These are phyloP conservation scores for Lepidurus packardi DNA, from an alignment of 1,140 invertebrate genomes.

Conservation along the genomic window DNA sequence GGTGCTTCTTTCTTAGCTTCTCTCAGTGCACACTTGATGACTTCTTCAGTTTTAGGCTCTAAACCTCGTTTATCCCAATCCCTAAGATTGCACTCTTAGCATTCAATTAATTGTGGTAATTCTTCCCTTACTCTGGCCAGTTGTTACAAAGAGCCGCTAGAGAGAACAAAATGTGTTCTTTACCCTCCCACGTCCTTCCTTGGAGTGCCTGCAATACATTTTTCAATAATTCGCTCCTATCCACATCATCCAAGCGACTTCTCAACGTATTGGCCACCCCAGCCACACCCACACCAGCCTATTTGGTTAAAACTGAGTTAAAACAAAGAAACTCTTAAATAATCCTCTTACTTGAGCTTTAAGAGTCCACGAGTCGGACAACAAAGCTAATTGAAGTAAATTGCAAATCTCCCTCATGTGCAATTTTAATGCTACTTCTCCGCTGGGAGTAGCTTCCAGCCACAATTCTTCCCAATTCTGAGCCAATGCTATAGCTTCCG, in stretches of 20 bases:
- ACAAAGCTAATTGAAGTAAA: conserved; percentile 61
- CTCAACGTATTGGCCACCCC: conserved; percentile 71
- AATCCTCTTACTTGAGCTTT: conserved; percentile 61
- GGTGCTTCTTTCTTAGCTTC: conserved; percentile 75
- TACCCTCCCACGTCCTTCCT: conserved; percentile 82
- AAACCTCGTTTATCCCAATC: conserved; percentile 33
- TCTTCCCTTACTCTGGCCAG: conserved; percentile 27
- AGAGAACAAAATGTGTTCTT: conserved; percentile 71
- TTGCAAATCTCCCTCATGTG: conserved; percentile 67
- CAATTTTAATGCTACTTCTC: conserved; percentile 69
- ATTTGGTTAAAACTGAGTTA: conserved; percentile 34
- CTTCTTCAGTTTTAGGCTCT: conserved; percentile 38
- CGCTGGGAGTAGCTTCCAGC: conserved; percentile 77
- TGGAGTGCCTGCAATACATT: conserved; percentile 64
- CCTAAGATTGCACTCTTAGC: conserved; percentile 4
- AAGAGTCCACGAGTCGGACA: conserved; percentile 75
- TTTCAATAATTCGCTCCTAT: conserved; percentile 59
- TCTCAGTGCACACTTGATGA: conserved; percentile 62
- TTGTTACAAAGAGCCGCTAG: conserved; percentile 58
- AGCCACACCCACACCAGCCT: conserved; percentile 71
- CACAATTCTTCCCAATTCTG: conserved; percentile 81
- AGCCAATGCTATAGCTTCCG: conserved; percentile 36
- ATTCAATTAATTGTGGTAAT: conserved; percentile 18
- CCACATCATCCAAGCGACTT: conserved; percentile 55
- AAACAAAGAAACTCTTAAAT: neutral